Conservation (phyloP, 2,888 invertebrate genomes). For the Electrophaes corylata region DNA sequence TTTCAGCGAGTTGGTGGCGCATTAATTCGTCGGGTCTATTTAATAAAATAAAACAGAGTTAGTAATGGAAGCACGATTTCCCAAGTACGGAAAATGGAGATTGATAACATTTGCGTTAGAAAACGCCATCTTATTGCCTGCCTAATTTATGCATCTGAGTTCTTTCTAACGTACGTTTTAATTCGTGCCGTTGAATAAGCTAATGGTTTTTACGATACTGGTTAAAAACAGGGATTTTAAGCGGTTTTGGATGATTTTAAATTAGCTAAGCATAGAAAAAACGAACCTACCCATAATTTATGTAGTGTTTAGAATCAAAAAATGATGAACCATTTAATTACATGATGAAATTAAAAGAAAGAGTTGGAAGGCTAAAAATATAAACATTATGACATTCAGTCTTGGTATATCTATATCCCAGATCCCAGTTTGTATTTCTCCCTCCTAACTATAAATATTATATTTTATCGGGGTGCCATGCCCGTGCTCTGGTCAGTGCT, state of each 20-base stretch:
- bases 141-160: constrained; percentile 67
- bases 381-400: background rate
- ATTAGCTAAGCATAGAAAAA: background rate
- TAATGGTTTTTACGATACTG: constrained; percentile 22
- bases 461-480: constrained; percentile 69
- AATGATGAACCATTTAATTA: background rate
- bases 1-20: constrained; percentile 65
- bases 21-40: constrained; percentile 77
- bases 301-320: too few species aligned
- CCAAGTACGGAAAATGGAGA: constrained; percentile 79
- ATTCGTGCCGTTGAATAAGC: constrained; percentile 29
- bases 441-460: constrained; percentile 41
- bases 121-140: constrained; percentile 69
- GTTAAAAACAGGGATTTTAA: constrained; percentile 7
- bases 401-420: background rate
- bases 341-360: background rate
- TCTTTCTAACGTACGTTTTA: constrained; percentile 25
- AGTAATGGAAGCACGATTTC: constrained; percentile 76
- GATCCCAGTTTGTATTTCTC: constrained; percentile 9
- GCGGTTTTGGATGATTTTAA: background rate
- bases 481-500: constrained; percentile 65
- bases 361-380: background rate
- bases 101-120: constrained; percentile 69
- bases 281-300: too few species aligned
- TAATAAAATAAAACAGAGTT: constrained; percentile 80